Conservation (phyloP, 2,113 vertebrate genomes). For the Podiceps cristatus region DNA sequence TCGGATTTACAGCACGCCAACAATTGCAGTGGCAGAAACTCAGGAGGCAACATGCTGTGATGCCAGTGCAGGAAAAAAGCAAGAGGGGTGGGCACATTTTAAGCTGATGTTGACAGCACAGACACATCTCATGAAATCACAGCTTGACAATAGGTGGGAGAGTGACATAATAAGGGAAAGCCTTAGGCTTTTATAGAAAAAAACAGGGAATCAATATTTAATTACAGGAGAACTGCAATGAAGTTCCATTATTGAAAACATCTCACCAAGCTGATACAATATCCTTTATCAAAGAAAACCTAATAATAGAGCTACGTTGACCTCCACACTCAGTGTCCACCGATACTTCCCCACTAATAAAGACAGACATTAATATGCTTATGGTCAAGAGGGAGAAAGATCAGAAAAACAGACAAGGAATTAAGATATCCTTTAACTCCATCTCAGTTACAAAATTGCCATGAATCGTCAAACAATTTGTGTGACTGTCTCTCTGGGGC, state of each 20-base stretch:
- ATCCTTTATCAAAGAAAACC: constrained; percentile 27
- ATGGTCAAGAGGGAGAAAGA: background rate
- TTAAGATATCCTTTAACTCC: background rate
- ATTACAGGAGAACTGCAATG: background rate
- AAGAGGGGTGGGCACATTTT: background rate
- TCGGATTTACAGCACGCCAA: constrained; percentile 6
- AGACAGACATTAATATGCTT: background rate
- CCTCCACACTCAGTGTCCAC: background rate
- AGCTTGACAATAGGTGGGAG: background rate
- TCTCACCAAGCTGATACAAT: background rate
- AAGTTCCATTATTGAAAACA: constrained; percentile 1
- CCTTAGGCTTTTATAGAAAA: constrained; percentile 2
- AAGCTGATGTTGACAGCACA: constrained; percentile 8
- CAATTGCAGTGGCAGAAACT: background rate
- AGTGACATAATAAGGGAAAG: background rate
- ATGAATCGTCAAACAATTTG: background rate
- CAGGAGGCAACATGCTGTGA: background rate
- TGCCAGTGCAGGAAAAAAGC: constrained; percentile 6
- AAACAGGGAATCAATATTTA: constrained; percentile 32
- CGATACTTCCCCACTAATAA: background rate
- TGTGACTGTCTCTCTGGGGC: background rate
- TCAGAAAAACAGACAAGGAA: background rate
- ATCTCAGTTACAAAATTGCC: background rate
- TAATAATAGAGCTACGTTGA: background rate
- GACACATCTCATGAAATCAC: background rate